Percentiles rank a stretch among this genome's conserved stretches.
Conservation (phyloP, 2,888 invertebrate species). For the Furcula furcula region DNA sequence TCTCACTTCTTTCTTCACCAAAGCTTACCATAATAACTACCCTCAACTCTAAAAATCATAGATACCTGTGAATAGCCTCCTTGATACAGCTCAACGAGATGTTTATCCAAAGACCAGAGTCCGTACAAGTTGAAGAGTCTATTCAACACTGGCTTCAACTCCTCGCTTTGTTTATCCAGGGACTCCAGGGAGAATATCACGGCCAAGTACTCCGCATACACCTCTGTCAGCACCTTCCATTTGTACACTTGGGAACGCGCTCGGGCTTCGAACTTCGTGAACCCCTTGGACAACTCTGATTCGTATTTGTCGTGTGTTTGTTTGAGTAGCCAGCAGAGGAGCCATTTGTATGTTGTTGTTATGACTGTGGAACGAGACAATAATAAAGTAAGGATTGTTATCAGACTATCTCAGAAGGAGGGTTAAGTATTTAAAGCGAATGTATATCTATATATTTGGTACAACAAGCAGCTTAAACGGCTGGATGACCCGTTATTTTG, state of each 20-base stretch:
- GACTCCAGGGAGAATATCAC: slow-evolving; percentile 77
- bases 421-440: too few species aligned
- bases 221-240: slow-evolving; percentile 87
- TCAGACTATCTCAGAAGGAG: too few species aligned
- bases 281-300: slow-evolving; percentile 75
- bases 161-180: slow-evolving; percentile 57
- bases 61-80: slow-evolving; percentile 70
- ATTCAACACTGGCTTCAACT: slow-evolving; percentile 73
- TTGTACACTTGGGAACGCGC: slow-evolving; percentile 91
- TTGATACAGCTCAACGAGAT: slow-evolving; percentile 87
- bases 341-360: slow-evolving; percentile 89
- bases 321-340: slow-evolving; percentile 89
- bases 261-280: slow-evolving; percentile 88
- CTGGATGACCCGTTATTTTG: too few species aligned
- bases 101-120: slow-evolving; percentile 83
- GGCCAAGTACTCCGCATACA: slow-evolving; percentile 88
- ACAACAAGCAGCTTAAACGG: too few species aligned
- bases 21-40: too few species aligned
- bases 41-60: too few species aligned
- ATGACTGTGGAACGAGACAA: slow-evolving; percentile 80
- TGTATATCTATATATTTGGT: too few species aligned
- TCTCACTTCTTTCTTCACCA: too few species aligned
- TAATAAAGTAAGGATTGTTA: too few species aligned
- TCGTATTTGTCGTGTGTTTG: slow-evolving; percentile 85
- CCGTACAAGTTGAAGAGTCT: slow-evolving; percentile 65